A percentile compares a stretch with the other conserved stretches of the same genome.
Evolutionary conservation across 2,888 invertebrate species (phyloP).

Genomic region (Cyaniris semiargus): DNA sequence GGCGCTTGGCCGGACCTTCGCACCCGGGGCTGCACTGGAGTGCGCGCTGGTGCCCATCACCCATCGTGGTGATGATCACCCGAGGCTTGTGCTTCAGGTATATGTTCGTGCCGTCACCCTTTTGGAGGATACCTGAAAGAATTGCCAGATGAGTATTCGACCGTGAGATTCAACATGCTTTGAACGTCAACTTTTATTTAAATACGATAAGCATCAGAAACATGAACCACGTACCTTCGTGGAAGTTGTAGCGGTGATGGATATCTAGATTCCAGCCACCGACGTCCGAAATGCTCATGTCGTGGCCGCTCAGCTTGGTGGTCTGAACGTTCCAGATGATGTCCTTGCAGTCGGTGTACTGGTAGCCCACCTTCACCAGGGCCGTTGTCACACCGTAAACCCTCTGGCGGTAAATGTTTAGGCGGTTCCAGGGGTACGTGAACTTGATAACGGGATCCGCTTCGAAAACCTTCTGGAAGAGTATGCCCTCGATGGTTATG

Average conservation of each 20-base stretch:
- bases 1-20: constrained; percentile 88
- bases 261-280: constrained; percentile 99
- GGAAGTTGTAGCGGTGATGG: constrained; percentile 98
- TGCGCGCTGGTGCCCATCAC: constrained; percentile 93
- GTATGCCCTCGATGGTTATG: constrained; percentile 96
- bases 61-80: constrained; percentile 94
- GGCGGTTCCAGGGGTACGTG: constrained; percentile 98
- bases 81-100: constrained; percentile 96
- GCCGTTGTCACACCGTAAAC: constrained; percentile 98
- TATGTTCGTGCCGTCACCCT: constrained; percentile 97
- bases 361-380: constrained; percentile 96
- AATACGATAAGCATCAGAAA: not conserved
- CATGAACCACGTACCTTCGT: constrained; percentile 85
- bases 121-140: constrained; percentile 92
- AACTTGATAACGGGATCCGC: constrained; percentile 98
- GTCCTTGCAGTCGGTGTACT: constrained; percentile 94
- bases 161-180: not conserved
- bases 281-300: constrained; percentile 97
- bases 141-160: not conserved
- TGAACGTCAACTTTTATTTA: not conserved
- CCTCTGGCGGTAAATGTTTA: constrained; percentile 97
- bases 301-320: constrained; percentile 96
- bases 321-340: constrained; percentile 98
- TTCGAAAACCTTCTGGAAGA: constrained; percentile 95
- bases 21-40: constrained; percentile 89